These are phyloP conservation scores for Elgaria multicarinata DNA, from an alignment of 2,113 vertebrate species.

Conservation along the genomic window DNA sequence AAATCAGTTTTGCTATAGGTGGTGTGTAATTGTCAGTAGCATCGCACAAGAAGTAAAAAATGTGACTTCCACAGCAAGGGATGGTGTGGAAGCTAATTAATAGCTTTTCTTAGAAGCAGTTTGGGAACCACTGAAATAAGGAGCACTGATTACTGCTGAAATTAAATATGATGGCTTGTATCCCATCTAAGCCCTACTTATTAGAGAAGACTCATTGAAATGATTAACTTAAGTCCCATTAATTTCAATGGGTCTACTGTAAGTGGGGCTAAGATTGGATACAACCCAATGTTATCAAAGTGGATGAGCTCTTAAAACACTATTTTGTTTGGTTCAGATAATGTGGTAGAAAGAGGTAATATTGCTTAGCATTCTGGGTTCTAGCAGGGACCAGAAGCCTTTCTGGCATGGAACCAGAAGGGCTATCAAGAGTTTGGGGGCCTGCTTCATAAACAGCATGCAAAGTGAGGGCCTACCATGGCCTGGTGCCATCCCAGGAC, in stretches of 20 bases:
- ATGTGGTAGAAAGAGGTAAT: background rate
- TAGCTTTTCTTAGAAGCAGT: background rate
- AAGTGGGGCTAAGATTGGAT: no score
- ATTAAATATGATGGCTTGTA: background rate
- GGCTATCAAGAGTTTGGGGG: no score
- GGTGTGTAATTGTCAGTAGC: background rate
- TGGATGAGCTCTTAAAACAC: background rate
- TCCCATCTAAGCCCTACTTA: no score
- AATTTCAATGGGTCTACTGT: no score
- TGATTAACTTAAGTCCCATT: no score
- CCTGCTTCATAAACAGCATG: background rate
- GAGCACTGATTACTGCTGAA: background rate
- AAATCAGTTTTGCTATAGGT: background rate
- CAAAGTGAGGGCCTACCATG: background rate
- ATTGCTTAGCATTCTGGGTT: background rate
- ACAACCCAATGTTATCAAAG: background rate
- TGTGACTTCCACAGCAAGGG: background rate
- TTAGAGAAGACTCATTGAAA: no score
- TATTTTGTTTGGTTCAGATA: background rate
- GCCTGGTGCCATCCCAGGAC: background rate
- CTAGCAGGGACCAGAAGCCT: background rate
- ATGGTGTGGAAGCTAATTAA: background rate
- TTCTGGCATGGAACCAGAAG: background rate
- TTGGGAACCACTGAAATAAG: background rate
- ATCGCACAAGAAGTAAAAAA: background rate